Conservation (phyloP, 2,797 vertebrate species). For the Crenichthys baileyi region DNA sequence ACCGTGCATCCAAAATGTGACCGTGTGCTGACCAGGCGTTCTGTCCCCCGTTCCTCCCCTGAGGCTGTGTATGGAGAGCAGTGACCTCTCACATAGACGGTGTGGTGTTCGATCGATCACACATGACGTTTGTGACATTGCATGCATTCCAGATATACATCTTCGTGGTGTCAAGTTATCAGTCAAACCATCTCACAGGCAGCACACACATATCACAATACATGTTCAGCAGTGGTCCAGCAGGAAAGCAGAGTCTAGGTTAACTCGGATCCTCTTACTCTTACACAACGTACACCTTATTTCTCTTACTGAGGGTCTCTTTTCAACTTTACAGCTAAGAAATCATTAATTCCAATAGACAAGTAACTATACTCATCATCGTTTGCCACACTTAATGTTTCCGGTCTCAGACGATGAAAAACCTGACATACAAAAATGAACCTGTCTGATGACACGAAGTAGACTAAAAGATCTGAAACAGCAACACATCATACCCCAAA, state of each 20-base stretch:
- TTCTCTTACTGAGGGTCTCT: slow-evolving; percentile 7
- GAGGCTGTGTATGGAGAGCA: slow-evolving; percentile 66
- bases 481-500: too few relatives aligned
- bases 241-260: not conserved
- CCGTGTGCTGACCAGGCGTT: slow-evolving; percentile 77
- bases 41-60: slow-evolving; percentile 46
- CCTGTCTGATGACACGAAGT: not conserved
- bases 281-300: slow-evolving; percentile 33
- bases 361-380: not conserved
- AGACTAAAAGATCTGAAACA: not conserved
- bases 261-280: slow-evolving; percentile 31
- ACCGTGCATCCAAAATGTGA: slow-evolving; percentile 68
- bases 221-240: slow-evolving; percentile 42
- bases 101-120: slow-evolving; percentile 63
- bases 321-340: not conserved
- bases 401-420: not conserved
- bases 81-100: slow-evolving; percentile 69
- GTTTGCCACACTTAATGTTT: not conserved
- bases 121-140: slow-evolving; percentile 74
- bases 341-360: not conserved
- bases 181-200: slow-evolving; percentile 55
- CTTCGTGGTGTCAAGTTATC: slow-evolving; percentile 66
- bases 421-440: not conserved
- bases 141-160: slow-evolving; percentile 64
- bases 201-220: slow-evolving; percentile 62